phyloP scores from a whole-genome alignment of 2,888 invertebrate genomes.

The Athripsodes cinereus region DNA sequence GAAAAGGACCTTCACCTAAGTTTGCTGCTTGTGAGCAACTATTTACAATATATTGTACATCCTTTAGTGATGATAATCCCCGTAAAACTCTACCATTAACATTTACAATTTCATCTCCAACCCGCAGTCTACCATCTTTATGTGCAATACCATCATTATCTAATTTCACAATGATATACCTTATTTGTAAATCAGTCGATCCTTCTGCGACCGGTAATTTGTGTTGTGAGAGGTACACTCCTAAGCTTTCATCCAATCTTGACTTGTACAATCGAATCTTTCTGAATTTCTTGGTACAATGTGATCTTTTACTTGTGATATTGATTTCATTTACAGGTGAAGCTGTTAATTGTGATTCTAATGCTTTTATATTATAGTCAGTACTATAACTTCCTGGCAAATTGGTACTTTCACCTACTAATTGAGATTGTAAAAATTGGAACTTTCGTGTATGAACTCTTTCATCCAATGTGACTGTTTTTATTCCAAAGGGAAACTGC shows the following conservation, averaged over 20 bases:
- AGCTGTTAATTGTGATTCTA: constrained; percentile 36
- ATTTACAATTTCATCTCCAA: constrained; percentile 86
- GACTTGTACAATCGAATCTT: constrained; percentile 61
- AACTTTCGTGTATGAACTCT: constrained; percentile 48
- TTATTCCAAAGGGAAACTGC: constrained; percentile 42
- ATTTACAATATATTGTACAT: constrained; percentile 54
- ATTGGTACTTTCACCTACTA: constrained; percentile 39
- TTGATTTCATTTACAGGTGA: constrained; percentile 38
- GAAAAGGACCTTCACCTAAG: constrained; percentile 40
- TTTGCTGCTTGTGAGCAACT: constrained; percentile 44
- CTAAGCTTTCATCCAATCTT: constrained; percentile 61
- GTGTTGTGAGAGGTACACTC: constrained; percentile 65
- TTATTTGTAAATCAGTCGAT: constrained; percentile 52
- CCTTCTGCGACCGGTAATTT: constrained; percentile 48
- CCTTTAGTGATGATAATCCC: constrained; percentile 62
- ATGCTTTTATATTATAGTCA: constrained; percentile 34
- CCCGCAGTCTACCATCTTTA: constrained; percentile 73
- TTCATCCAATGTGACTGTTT: constrained; percentile 47
- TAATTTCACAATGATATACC: constrained; percentile 58
- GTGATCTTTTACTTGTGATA: constrained; percentile 52
- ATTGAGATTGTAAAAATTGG: constrained; percentile 46
- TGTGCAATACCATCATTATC: constrained; percentile 61
- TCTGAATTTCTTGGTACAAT: constrained; percentile 55
- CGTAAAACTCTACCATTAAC: constrained; percentile 78
- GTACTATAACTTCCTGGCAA: constrained; percentile 32